Base-by-base conservation (phyloP, 2,113 vertebrate genomes). In the Mola mola region DNA sequence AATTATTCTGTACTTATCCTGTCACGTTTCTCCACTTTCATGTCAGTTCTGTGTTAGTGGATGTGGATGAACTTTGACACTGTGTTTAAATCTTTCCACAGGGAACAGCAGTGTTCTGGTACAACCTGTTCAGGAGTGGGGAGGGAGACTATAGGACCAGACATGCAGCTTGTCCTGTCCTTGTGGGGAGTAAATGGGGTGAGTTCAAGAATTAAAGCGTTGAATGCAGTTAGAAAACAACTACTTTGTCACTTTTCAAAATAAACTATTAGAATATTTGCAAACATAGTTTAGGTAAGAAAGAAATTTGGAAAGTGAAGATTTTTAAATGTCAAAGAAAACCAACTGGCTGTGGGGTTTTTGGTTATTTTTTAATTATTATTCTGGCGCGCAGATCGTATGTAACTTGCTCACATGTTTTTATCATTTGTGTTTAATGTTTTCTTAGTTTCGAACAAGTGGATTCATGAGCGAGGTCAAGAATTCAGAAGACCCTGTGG, bases 141-240 rank as follows among this genome's bases (percentile, higher is more conserved):
- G 96, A 98, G 77, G 97, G 97, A 17, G 97, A 99, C 83, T 99
- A 98, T 4, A 89, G 97, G 64, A 99, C 97, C 0, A 91, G 96
- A 55, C 97, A 99, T 0, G 97, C 97, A 15, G 97, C 97, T 58
- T 99, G 97, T 34, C 97, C 97, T 0, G 97, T 99, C 25, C 91
- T 99, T 77, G 95, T 99, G 46, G 97, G 97, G 22, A 96, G 95
- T 84, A 99, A 99, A 89, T 99, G 97, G 97, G 97, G 97, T 99
- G 82, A 95, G 95, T 93, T 22, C 26, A 4, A n/a, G n/a, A n/a
- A n/a, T n/a, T n/a, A n/a, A n/a, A n/a, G n/a, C n/a, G n/a, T n/a
- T n/a, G n/a, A n/a, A n/a, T n/a, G n/a, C n/a, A n/a, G n/a, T n/a
- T n/a, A n/a, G n/a, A n/a, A n/a, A n/a, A n/a, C n/a, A n/a, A n/a